phyloP scores from a whole-genome alignment of 2,888 invertebrate genomes.

The Zygogramma bicolorata region DNA sequence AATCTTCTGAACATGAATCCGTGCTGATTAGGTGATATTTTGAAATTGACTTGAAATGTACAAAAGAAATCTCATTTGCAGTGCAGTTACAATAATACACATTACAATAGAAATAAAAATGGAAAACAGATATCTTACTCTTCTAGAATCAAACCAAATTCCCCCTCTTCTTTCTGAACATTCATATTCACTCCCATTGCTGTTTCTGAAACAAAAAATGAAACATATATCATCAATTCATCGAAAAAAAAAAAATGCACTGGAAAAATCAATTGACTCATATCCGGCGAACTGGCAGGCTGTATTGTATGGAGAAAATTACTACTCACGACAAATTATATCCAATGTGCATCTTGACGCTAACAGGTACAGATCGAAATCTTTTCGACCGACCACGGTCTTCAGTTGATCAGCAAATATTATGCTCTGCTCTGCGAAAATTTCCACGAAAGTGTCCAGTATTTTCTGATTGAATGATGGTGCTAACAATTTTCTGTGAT shows the following conservation, averaged over 20 bases:
- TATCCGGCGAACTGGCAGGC: no score
- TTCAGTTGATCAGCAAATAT: slow-evolving; percentile 68
- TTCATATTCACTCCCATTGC: slow-evolving; percentile 36
- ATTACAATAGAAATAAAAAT: no score
- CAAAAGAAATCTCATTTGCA: no score
- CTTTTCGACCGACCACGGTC: slow-evolving; percentile 60
- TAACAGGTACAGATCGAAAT: slow-evolving; percentile 70
- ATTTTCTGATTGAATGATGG: no score
- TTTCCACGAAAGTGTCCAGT: slow-evolving; percentile 72
- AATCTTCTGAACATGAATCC: no score
- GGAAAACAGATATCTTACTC: slow-evolving; percentile 26
- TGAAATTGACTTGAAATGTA: no score
- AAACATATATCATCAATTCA: no score
- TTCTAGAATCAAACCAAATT: slow-evolving; percentile 28
- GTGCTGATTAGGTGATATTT: no score
- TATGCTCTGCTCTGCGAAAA: slow-evolving; percentile 72
- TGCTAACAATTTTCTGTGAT: slow-evolving; percentile 71
- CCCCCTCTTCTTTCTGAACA: slow-evolving; percentile 28
- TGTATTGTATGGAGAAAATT: no score
- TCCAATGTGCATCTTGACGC: slow-evolving; percentile 73
- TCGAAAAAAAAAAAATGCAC: no score
- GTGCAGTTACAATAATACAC: no score
- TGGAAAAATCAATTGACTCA: no score
- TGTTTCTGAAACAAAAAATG: slow-evolving; percentile 36
- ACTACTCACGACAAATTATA: slow-evolving; percentile 72